Evolutionary conservation across 2,888 invertebrate species (phyloP), one percentile per base, ranked within the genome.

Genomic region (Melipona beecheii): DNA sequence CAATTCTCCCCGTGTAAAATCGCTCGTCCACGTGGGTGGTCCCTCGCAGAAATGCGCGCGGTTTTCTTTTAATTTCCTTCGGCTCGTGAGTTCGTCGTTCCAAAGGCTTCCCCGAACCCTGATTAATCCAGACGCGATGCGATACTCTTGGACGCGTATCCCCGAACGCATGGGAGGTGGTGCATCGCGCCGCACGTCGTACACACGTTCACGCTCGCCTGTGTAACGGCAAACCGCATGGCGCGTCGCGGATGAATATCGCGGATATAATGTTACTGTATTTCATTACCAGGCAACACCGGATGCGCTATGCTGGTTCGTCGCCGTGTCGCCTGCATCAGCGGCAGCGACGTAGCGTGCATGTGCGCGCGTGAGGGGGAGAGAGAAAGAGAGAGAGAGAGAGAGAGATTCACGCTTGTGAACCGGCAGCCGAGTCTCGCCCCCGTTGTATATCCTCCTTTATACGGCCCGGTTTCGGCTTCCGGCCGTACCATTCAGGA

Each of bases 251-350:
- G 87, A 88, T 88, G 91, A 90, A 91, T 91, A 92, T 92, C 91
- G 90, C 90, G 91, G 91, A 93, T 93, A 93, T 93, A 92, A 92
- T 92, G 92, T 93, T 93, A 93, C 93, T 92, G 91, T 93, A 92
- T 93, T 93, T 93, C 92, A 93, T 93, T 93, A 93, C 93, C 89
- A 87, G 84, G 65, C 90, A 85, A 86, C 71, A 80, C 91, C 91
- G 91, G 92, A 92, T 89, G 91, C 82, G 87, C 87, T 87, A 85
- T 84, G 86, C 88, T 83, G 91, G 89, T 86, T 86, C 85, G 87
- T 86, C 87, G 86, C 83, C 86, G 85, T 81, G 88, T 89, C 90
- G 90, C 89, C 87, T 86, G 87, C 65, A 80, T 69, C 85, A 74
- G 49, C 31, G 66, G 27, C 65, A 13, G 19, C 27, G 68, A 52